These are phyloP conservation scores for Noctuana brunneofusca DNA, from an alignment of 2,888 invertebrate species.

Conservation along the genomic window DNA sequence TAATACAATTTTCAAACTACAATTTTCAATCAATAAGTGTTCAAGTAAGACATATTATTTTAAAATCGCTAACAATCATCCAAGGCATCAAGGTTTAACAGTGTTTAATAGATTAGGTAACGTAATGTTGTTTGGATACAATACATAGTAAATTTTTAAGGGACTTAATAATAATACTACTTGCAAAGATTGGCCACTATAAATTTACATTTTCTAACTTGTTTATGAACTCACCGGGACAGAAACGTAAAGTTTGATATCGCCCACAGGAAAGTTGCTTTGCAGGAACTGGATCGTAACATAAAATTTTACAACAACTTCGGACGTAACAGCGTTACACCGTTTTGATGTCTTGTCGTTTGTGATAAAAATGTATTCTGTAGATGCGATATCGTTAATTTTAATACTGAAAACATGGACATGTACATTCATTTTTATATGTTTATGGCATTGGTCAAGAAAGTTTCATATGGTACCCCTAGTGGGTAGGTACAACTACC, in stretches of 20 bases:
- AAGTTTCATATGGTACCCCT: too few relatives aligned
- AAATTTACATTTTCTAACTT: constrained; percentile 32
- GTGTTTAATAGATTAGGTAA: too few relatives aligned
- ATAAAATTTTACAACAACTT: constrained; percentile 79
- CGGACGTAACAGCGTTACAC: constrained; percentile 69
- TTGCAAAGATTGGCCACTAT: constrained; percentile 29
- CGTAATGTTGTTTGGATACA: too few relatives aligned
- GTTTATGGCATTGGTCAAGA: background rate
- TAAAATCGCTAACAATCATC: too few relatives aligned
- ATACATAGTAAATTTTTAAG: background rate
- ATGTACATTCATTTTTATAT: background rate
- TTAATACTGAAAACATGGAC: background rate
- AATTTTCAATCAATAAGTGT: too few relatives aligned
- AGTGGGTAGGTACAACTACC: too few relatives aligned
- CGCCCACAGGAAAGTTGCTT: constrained; percentile 64
- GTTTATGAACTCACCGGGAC: constrained; percentile 46
- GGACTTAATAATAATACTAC: too few relatives aligned
- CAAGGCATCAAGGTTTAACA: too few relatives aligned
- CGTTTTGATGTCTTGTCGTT: constrained; percentile 72
- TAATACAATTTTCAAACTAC: background rate
- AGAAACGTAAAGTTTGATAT: constrained; percentile 62
- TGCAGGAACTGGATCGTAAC: constrained; percentile 69
- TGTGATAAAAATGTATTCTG: constrained; percentile 53
- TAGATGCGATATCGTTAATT: constrained; percentile 51
- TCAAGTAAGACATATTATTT: too few relatives aligned